A percentile compares a stretch with the other conserved stretches of the same genome.
Evolutionary conservation across 2,113 vertebrate species (phyloP).

Genomic region (Etheostoma cragini): DNA sequence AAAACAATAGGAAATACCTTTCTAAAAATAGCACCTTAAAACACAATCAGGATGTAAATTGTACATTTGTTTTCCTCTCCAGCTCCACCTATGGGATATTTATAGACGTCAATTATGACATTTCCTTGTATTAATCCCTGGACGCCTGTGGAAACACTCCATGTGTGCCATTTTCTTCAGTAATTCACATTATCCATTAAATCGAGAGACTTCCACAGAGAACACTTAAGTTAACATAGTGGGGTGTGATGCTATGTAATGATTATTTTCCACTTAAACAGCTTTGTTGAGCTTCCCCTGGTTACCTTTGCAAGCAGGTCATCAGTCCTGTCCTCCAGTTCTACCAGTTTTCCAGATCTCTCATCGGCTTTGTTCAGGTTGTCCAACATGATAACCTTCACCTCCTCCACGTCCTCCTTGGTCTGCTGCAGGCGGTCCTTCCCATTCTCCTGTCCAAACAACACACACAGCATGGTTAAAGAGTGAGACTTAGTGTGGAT

Average conservation of each 20-base stretch:
- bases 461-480: slow-evolving; percentile 5
- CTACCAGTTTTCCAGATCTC: slow-evolving; percentile 74
- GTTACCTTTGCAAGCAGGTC: slow-evolving; percentile 73
- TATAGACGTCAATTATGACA: slow-evolving; percentile 76
- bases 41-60: slow-evolving; percentile 85
- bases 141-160: slow-evolving; percentile 1
- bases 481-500: background rate
- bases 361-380: slow-evolving; percentile 82
- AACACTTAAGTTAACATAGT: slow-evolving; percentile 7
- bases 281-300: background rate
- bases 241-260: background rate
- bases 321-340: slow-evolving; percentile 81
- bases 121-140: slow-evolving; percentile 56
- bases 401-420: slow-evolving; percentile 80
- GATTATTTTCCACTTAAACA: background rate
- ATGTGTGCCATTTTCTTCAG: slow-evolving; percentile 1
- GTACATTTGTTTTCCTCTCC: slow-evolving; percentile 79
- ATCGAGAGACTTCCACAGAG: slow-evolving; percentile 20
- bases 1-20: slow-evolving; percentile 84
- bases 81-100: slow-evolving; percentile 80
- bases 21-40: slow-evolving; percentile 84
- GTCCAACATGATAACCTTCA: slow-evolving; percentile 83
- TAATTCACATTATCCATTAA: slow-evolving; percentile 11
- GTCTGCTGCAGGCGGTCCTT: slow-evolving; percentile 76
- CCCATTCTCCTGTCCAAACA: slow-evolving; percentile 76